A percentile compares a stretch with the other conserved stretches of the same genome.
These are phyloP conservation scores for Saccostrea echinata DNA, from an alignment of 1,140 invertebrate genomes.

Conservation along the genomic window DNA sequence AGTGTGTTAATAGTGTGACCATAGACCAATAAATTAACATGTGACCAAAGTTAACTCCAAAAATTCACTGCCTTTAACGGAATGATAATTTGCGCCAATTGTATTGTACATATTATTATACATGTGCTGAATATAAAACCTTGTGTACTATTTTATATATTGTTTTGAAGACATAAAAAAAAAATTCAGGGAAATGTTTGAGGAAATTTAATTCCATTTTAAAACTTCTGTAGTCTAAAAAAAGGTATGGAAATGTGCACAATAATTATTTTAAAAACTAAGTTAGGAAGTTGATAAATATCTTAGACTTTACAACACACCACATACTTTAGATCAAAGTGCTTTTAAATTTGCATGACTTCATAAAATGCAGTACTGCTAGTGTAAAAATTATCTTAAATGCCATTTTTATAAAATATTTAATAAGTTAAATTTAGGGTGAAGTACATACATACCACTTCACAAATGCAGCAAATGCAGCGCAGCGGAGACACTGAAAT, in stretches of 20 bases:
- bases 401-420: not conserved
- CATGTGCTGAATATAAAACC: not conserved
- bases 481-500: not conserved
- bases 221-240: not conserved
- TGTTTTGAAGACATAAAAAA: too few species aligned
- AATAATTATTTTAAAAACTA: not conserved
- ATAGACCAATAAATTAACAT: slow-evolving; percentile 27
- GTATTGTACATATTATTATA: not conserved
- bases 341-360: not conserved
- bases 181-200: too few species aligned
- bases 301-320: not conserved
- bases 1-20: slow-evolving; percentile 26
- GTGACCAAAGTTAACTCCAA: slow-evolving; percentile 21
- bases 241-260: slow-evolving; percentile 1
- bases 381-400: not conserved
- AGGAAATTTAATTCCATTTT: not conserved
- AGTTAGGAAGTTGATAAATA: slow-evolving; percentile 10
- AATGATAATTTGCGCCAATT: not conserved
- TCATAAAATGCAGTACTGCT: not conserved
- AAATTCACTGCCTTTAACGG: slow-evolving; percentile 2
- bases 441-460: too few species aligned
- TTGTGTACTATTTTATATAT: not conserved
- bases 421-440: too few species aligned
- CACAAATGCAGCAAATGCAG: not conserved
- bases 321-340: not conserved